phyloP scores from a whole-genome alignment of 2,113 vertebrate genomes.

The Xenus cinereus region DNA sequence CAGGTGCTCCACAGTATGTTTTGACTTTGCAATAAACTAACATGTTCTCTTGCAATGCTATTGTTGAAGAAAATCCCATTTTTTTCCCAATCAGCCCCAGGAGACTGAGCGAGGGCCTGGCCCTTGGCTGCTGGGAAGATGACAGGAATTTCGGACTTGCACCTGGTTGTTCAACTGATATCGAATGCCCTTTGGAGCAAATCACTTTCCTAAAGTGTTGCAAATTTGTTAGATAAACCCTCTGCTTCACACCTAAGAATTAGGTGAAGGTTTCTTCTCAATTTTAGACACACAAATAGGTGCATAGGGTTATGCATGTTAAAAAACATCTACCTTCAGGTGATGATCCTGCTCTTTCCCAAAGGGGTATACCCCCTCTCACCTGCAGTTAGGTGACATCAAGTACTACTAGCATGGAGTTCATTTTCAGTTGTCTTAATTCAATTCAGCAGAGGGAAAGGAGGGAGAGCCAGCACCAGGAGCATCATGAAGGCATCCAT shows the following conservation, averaged over 20 bases:
- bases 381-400: background rate
- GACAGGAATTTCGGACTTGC: background rate
- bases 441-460: background rate
- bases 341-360: background rate
- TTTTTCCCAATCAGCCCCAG: background rate
- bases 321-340: rapidly evolving
- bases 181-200: background rate
- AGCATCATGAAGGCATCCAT: rapidly evolving
- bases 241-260: rapidly evolving
- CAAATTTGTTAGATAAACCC: background rate
- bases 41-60: background rate
- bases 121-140: background rate
- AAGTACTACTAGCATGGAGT: background rate
- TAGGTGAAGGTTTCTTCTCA: background rate
- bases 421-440: background rate
- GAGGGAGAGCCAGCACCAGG: background rate
- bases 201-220: background rate
- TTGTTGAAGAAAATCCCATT: background rate
- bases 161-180: background rate
- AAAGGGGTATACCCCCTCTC: background rate
- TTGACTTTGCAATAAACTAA: constrained; percentile 20
- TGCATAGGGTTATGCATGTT: background rate
- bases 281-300: background rate
- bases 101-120: background rate
- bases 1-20: background rate